Base-by-base conservation (phyloP, 2,797 vertebrate species). In the Cetoscarus ocellatus region DNA sequence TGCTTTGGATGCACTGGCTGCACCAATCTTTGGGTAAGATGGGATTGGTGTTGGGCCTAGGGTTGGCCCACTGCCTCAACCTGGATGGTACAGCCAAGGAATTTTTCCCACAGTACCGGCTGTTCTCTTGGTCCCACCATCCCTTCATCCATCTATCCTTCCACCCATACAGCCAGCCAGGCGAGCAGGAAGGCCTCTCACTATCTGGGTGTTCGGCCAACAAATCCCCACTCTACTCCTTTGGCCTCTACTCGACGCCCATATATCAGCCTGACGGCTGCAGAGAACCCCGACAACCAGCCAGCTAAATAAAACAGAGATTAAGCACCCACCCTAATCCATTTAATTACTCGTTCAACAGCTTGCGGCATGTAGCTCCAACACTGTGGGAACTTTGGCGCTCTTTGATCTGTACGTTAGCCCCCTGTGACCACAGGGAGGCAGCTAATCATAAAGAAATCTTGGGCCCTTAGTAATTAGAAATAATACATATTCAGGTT, bases 181-280 rank as follows among this genome's bases (percentile, higher is more conserved):
- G 64, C 79, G 44, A 82, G 70, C 50, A 75, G 51, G 73, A 86
- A 76, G 77, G 79, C 78, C 74, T 88, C 85, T 84, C 74, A 52
- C 73, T 75, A 55, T 85, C 70, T 81, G 87, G 81, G 82, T 89
- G 83, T 84, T 72, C 73, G 79, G 89, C 90, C 91, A 91, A 86
- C 84, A 83, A 84, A 79, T 77, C 79, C 86, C 84, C 86, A 50
- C 69, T 81, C 61, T 84, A 35, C 74, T 85, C 47, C 60, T 80
- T 83, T 90, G 88, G 88, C 80, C 84, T 83, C 67, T 57, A 43
- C 71, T 73, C 75, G 44, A 50, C 44, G 47, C 59, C 80, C 84
- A 91, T 92, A 91, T 84, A 91, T 92, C 87, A 91, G 78, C 54
- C 62, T 87, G 88, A 90, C 49, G 79, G 86, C 80, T 83, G 73